Evolutionary conservation across 2,797 vertebrate genomes (phyloP), one percentile per base, ranked within the genome.

Genomic region (Enteromius unitaeniatus): DNA sequence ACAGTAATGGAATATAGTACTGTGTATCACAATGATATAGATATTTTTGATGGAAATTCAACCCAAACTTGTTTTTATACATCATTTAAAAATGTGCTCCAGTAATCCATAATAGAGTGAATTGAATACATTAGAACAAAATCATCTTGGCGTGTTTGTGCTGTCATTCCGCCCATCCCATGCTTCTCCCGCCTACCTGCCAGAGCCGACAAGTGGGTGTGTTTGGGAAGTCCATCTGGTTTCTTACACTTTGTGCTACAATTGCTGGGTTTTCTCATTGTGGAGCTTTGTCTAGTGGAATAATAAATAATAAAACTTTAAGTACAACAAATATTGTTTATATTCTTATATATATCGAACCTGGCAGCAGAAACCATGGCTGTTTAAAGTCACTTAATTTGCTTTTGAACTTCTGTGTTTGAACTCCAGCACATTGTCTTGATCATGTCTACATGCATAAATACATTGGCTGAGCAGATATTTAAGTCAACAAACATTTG

Each of bases 181-280:
- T 28, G 58, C 13, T 28, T 28, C 23, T 62, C 23, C 58, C 58
- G 13, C 58, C 13, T 62, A 62, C 58, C 58, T 28, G 58, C 58
- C 85, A 88, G 72, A 23, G 13, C 58, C 5, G 11, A 26, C 58
- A 62, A 62, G 23, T 62, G 58, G 13, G 13, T 62, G 58, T 62
- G 58, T 62, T 62, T 62, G 23, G 23, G 23, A 62, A 28, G 58
- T 26, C 58, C 58, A 62, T 62, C 13, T 62, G 58, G 58, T 62
- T 62, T 62, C 58, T 60, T 62, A 60, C n/a, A 60, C 23, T 60
- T 60, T 13, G 58, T 60, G 23, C 23, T 60, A 26, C 58, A 60
- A 60, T 26, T 26, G 58, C 23, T 60, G n/a, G 10, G 1, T 26
- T 58, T 58, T 58, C n/a, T 23, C 53, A 23, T 10, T 62, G 58